Conservation (phyloP, 1,140 invertebrate species). For the Danaus melanippus region DNA sequence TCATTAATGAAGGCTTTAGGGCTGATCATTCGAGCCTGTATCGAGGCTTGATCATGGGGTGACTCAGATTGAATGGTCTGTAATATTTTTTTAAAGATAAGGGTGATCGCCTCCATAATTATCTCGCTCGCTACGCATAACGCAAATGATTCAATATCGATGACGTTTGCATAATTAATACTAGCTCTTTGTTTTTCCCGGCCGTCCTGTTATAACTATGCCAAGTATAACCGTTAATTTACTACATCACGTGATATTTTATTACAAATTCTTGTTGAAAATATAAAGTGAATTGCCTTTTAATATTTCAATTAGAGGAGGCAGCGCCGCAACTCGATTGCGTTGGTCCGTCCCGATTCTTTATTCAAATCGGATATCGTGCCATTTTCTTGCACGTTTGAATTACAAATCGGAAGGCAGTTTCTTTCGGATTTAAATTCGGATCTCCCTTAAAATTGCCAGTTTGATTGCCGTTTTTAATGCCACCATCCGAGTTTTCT, state of each 20-base stretch:
- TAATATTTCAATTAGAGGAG: constrained; percentile 15
- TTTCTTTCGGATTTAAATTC: constrained; percentile 61
- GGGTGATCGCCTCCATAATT: constrained; percentile 32
- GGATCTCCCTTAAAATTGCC: constrained; percentile 54
- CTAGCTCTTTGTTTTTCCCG: no score
- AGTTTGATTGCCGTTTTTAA: constrained; percentile 59
- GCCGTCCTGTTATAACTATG: no score
- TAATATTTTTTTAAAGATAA: constrained; percentile 34
- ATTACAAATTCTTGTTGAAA: constrained; percentile 2
- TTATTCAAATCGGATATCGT: constrained; percentile 64
- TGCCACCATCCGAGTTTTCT: constrained; percentile 44
- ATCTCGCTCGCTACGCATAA: constrained; percentile 23
- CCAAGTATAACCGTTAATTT: not conserved
- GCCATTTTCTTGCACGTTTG: constrained; percentile 64
- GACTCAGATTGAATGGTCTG: constrained; percentile 37
- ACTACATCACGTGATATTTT: constrained; percentile 5
- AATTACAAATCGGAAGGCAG: constrained; percentile 64
- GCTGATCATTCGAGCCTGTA: constrained; percentile 57
- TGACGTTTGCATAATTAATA: constrained; percentile 15
- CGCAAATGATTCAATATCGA: constrained; percentile 20
- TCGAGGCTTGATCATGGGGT: constrained; percentile 52
- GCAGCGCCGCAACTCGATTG: constrained; percentile 12
- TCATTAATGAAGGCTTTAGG: constrained; percentile 65
- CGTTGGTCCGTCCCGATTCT: constrained; percentile 33
- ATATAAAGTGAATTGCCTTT: constrained; percentile 3